A percentile compares a stretch with the other conserved stretches of the same genome.
These are phyloP conservation scores for Leptura quadrifasciata DNA, from an alignment of 2,888 invertebrate species.

Conservation along the genomic window DNA sequence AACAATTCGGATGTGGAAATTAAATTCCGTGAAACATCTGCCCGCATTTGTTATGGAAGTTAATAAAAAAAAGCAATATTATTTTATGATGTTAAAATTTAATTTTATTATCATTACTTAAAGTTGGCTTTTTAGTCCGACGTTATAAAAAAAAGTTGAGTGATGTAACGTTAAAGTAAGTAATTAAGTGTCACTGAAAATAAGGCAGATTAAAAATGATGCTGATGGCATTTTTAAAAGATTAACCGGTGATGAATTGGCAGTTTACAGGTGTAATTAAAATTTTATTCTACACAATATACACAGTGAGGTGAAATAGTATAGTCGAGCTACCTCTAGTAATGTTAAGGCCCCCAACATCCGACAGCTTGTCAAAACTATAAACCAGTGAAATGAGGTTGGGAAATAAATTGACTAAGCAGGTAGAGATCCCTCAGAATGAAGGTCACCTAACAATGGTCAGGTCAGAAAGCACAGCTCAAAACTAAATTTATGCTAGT, in stretches of 20 bases:
- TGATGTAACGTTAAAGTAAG: constrained; percentile 16
- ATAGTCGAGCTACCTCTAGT: constrained; percentile 26
- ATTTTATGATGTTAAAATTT: constrained; percentile 29
- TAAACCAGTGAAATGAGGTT: constrained; percentile 56
- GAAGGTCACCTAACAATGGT: constrained; percentile 62
- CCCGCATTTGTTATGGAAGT: constrained; percentile 19
- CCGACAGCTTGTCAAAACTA: constrained; percentile 63
- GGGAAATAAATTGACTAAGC: constrained; percentile 53
- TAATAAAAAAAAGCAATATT: constrained; percentile 26
- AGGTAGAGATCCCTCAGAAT: constrained; percentile 60
- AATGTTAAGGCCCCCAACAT: constrained; percentile 36
- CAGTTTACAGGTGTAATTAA: constrained; percentile 58
- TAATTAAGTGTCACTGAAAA: constrained; percentile 27
- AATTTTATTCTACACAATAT: constrained; percentile 42
- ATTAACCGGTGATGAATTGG: constrained; percentile 58
- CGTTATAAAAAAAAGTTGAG: background rate
- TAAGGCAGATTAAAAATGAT: constrained; percentile 24
- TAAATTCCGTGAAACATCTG: constrained; percentile 26
- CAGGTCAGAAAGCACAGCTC: constrained; percentile 62
- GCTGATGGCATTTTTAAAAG: constrained; percentile 44
- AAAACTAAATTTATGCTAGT: constrained; percentile 64
- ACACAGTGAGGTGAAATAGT: constrained; percentile 7
- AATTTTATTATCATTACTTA: constrained; percentile 28
- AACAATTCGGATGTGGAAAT: constrained; percentile 6
- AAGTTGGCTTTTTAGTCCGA: constrained; percentile 4